Conservation (phyloP, 2,113 vertebrate genomes). For the Fregata magnificens region DNA sequence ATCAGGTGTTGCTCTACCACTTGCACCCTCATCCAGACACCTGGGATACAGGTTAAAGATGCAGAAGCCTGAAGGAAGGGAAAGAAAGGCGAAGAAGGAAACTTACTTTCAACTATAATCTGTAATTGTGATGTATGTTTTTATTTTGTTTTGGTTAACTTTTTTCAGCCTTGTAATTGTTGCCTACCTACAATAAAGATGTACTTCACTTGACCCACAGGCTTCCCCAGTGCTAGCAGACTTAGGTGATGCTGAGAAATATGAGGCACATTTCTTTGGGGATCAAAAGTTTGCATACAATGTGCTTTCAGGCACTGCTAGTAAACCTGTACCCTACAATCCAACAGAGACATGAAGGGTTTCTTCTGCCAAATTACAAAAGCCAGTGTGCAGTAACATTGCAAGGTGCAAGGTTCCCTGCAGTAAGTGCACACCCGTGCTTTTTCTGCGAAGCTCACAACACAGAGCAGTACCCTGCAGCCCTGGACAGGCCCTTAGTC, state of each 20-base stretch:
- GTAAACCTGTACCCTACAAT: not conserved
- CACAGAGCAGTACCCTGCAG: not conserved
- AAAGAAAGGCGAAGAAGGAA: not conserved
- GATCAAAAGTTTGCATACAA: not conserved
- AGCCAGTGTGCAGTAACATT: not conserved
- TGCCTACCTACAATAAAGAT: not conserved
- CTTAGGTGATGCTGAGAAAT: not conserved
- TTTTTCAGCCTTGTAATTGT: not conserved
- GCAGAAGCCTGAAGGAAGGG: not conserved
- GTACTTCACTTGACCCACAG: not conserved
- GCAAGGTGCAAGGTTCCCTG: not conserved
- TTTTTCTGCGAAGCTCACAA: not conserved
- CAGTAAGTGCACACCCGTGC: rapidly evolving
- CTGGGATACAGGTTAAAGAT: not conserved
- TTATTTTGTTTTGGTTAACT: not conserved
- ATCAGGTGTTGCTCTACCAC: not conserved
- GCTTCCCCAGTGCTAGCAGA: not conserved
- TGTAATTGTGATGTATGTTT: not conserved
- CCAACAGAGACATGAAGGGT: not conserved
- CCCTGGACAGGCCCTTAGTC: not conserved
- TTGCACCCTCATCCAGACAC: not conserved
- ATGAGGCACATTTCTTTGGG: not conserved
- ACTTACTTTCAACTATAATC: not conserved
- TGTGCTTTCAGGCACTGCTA: not conserved
- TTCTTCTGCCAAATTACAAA: not conserved